These are phyloP conservation scores for Antedon bifida DNA, from an alignment of 35 echinoderm and acorn worm genomes.

Conservation along the genomic window DNA sequence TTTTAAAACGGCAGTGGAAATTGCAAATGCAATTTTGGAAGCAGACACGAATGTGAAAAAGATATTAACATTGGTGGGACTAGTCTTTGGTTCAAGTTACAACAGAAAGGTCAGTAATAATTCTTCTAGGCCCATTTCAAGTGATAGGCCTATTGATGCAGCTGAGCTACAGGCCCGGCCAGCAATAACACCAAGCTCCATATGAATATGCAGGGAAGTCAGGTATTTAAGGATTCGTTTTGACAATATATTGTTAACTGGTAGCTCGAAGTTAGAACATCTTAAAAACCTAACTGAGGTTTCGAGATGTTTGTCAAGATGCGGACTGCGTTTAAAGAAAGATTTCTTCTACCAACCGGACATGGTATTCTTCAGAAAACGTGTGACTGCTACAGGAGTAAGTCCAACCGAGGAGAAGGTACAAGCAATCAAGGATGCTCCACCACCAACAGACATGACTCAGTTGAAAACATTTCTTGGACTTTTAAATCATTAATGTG, in stretches of 20 bases:
- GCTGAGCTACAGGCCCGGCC: background rate
- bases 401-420: background rate
- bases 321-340: background rate
- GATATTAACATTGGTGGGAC: too few relatives aligned
- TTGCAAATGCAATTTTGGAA: background rate
- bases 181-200: background rate
- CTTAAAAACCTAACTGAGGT: background rate
- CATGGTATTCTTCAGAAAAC: background rate
- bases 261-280: background rate
- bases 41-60: background rate
- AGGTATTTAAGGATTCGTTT: background rate
- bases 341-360: background rate
- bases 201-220: background rate
- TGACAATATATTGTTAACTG: background rate
- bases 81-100: background rate
- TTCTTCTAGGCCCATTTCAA: background rate
- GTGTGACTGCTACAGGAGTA: background rate
- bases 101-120: background rate
- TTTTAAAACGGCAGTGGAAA: background rate
- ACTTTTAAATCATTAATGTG: conserved; percentile 48
- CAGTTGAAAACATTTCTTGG: conserved; percentile 47
- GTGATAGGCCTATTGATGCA: background rate
- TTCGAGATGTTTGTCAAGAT: background rate
- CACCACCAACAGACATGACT: conserved; percentile 17
- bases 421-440: background rate